Conservation (phyloP, 92 coral and sea anemone species). For the Meandrina meandrites region DNA sequence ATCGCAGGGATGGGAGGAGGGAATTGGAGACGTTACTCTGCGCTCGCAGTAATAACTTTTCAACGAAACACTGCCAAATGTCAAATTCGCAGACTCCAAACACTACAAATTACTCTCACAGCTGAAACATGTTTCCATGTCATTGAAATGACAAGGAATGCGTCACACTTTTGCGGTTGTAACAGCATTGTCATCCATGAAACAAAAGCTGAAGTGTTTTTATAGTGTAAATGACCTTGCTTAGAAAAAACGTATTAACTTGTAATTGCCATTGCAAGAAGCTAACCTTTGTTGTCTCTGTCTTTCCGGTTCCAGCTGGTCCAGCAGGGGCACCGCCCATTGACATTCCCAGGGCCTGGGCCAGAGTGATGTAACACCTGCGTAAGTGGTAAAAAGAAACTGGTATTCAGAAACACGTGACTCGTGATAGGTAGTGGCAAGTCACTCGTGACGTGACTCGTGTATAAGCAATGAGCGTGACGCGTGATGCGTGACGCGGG, state of each 20-base stretch:
- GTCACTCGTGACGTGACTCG: too few relatives aligned
- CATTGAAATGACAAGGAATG: neutral
- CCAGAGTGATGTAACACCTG: slow-evolving; percentile 95
- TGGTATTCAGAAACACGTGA: neutral
- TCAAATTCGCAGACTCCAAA: neutral
- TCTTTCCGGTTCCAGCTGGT: slow-evolving; percentile 99
- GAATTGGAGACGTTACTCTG: neutral
- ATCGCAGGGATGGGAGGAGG: too few relatives aligned
- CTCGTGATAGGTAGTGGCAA: too few relatives aligned
- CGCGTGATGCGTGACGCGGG: neutral
- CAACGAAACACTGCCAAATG: neutral
- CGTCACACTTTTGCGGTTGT: neutral
- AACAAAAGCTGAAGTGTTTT: neutral
- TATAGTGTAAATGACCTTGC: neutral
- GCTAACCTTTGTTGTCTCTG: slow-evolving; percentile 90
- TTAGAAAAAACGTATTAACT: neutral
- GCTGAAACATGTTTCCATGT: too few relatives aligned
- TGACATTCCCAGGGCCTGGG: slow-evolving; percentile 99
- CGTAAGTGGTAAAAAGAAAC: neutral
- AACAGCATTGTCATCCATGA: neutral
- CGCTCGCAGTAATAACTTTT: neutral
- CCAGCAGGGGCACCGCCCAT: slow-evolving; percentile 99
- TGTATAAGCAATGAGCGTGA: too few relatives aligned
- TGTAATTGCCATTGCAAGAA: neutral
- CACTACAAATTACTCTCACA: neutral